A percentile compares a stretch with the other conserved stretches of the same genome.
phyloP scores from a whole-genome alignment of 37 sponge, comb jelly and placozoan genomes.

The Amphimedon queenslandica region DNA sequence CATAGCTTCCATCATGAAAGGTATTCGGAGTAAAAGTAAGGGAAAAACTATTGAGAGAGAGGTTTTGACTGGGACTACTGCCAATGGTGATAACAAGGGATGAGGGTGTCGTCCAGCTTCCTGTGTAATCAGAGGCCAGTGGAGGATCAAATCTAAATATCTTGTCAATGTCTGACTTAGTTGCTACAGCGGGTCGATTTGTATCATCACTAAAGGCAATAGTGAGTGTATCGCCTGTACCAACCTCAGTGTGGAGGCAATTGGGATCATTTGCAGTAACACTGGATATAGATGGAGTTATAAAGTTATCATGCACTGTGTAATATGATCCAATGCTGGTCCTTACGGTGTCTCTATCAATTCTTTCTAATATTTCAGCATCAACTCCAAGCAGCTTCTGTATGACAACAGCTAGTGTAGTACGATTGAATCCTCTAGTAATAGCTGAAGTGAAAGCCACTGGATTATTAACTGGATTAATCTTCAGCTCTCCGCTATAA shows the following conservation, averaged over 20 bases:
- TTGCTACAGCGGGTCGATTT: conserved; percentile 48
- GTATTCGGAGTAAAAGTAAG: conserved; percentile 65
- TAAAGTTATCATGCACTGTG: conserved; percentile 39
- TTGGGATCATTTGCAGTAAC: conserved; percentile 60
- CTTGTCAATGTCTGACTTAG: conserved; percentile 57
- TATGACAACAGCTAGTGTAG: conserved; percentile 44
- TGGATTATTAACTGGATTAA: conserved; percentile 17
- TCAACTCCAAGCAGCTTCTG: conserved; percentile 19
- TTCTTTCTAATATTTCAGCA: background rate
- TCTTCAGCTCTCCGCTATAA: background rate
- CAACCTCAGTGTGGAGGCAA: conserved; percentile 38
- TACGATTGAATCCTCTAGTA: conserved; percentile 26
- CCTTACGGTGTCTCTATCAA: background rate
- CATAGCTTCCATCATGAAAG: conserved; percentile 17
- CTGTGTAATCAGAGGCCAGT: conserved; percentile 61
- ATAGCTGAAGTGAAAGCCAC: conserved; percentile 11
- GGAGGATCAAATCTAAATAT: conserved; percentile 68
- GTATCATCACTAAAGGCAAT: conserved; percentile 68
- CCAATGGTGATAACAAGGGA: conserved; percentile 57
- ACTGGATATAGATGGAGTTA: conserved; percentile 57
- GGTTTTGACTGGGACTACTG: conserved; percentile 1
- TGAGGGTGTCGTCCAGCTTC: conserved; percentile 54
- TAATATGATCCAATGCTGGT: conserved; percentile 10
- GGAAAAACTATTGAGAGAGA: conserved; percentile 3
- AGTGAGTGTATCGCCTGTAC: conserved; percentile 63